Evolutionary conservation across 2,888 invertebrate species (phyloP).

Genomic region (Druceiella hillmani): DNA sequence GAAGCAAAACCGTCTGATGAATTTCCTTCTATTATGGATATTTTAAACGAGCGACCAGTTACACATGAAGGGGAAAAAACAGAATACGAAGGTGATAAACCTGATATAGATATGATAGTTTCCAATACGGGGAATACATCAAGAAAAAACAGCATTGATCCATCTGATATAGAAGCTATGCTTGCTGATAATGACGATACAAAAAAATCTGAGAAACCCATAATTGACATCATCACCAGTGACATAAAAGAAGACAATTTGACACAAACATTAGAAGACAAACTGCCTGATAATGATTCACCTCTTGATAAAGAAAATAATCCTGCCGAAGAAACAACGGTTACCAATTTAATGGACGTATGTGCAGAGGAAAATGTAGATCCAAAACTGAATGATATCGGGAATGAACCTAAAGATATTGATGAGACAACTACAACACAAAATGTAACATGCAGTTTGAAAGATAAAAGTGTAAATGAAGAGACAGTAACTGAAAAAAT

Average conservation of each 20-base stretch:
- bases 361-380: not conserved
- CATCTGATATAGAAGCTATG: conserved; percentile 47
- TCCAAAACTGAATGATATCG: not conserved
- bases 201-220: conserved; percentile 3
- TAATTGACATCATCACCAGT: no score
- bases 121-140: not conserved
- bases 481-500: no score
- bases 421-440: no score
- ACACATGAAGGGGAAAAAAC: not conserved
- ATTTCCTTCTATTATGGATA: conserved; percentile 49
- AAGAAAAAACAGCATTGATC: no score
- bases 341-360: no score
- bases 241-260: no score
- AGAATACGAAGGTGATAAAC: not conserved
- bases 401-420: no score
- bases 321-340: no score
- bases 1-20: conserved; percentile 29
- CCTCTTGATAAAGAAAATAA: not conserved
- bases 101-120: not conserved
- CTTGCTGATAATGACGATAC: conserved; percentile 35
- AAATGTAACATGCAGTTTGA: no score
- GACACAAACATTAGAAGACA: not conserved
- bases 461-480: no score
- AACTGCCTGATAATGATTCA: not conserved
- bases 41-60: no score